Evolutionary conservation across 2,888 invertebrate species (phyloP), one percentile per base, ranked within the genome.

Genomic region (Coremacera marginata): DNA sequence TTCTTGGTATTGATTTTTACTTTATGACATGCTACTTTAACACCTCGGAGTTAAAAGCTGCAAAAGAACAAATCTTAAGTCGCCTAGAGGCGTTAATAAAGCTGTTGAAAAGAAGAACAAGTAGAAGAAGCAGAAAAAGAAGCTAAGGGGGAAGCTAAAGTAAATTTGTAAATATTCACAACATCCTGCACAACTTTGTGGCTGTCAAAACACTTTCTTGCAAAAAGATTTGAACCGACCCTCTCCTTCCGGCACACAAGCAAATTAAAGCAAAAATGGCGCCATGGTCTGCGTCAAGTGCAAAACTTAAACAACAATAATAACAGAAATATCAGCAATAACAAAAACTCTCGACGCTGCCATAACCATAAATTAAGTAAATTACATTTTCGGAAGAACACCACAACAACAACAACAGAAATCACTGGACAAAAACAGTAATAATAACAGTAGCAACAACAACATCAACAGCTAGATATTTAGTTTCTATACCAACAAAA

Each of bases 311-410:
- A 37, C 34, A 75, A 75, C 74, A 74, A 19, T 34, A 65, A 75
- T 14, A 65, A 34, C 31, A 34, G 8, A 31, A 65, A 31, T 51
- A 51, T 14, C 51, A 51, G 16, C 9, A 60, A 9, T 22, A 60
- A 67, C 19, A 19, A 44, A 31, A 2, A 19, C 19, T 37, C 67
- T 67, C 67, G 14, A 37, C 25, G 51, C 51, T 27, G 51, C 68
- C 68, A 68, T 68, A 68, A 68, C 68, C 22, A 68, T 68, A 68
- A 68, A 68, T 68, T 68, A 49, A 68, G 49, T 51, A 68, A 68
- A 68, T 68, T 68, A 68, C 68, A 68, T 68, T 68, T 51, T 68
- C 7, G 25, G 25, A 4, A 60, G 16, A 60, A 60, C 19, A 19
- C 55, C 19, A 60, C 25, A 60, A 60, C 11, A 25, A 9, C 19